Percentiles rank a stretch among this genome's conserved stretches.
Conservation (phyloP, 2,888 invertebrate genomes). For the Dusona sp. region DNA sequence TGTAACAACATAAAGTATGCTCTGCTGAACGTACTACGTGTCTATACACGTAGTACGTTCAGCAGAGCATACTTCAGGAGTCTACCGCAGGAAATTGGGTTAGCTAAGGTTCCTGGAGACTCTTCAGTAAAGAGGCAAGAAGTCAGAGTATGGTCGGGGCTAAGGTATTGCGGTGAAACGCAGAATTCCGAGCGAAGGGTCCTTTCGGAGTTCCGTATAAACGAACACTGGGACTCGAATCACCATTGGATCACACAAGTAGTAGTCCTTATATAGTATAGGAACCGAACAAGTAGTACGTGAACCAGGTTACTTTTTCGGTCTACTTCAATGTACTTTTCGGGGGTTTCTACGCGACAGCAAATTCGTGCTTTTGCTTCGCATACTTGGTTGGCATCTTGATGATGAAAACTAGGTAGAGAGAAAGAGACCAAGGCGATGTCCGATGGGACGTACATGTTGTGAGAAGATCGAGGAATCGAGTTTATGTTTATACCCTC, state of each 20-base stretch:
- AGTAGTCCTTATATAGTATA: conserved; percentile 18
- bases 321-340: conserved; percentile 28
- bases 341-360: conserved; percentile 27
- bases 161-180: conserved; percentile 50
- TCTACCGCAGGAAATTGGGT: conserved; percentile 48
- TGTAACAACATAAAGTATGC: conserved; percentile 22
- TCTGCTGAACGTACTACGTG: too few relatives aligned
- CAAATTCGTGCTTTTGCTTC: conserved; percentile 28
- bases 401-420: conserved; percentile 32
- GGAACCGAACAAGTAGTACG: conserved; percentile 22
- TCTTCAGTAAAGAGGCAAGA: conserved; percentile 40
- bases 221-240: conserved; percentile 32
- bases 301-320: conserved; percentile 28
- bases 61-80: conserved; percentile 40
- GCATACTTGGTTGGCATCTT: conserved; percentile 53
- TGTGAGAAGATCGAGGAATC: conserved; percentile 63
- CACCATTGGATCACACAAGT: conserved; percentile 26
- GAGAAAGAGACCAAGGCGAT: conserved; percentile 12
- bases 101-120: conserved; percentile 45
- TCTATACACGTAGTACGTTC: conserved; percentile 3
- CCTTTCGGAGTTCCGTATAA: conserved; percentile 46
- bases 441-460: conserved; percentile 64
- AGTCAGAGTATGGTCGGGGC: conserved; percentile 27
- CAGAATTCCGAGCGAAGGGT: conserved; percentile 47
- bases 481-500: conserved; percentile 65